Conservation (phyloP, 2,888 invertebrate species). For the Epinotia ramella region DNA sequence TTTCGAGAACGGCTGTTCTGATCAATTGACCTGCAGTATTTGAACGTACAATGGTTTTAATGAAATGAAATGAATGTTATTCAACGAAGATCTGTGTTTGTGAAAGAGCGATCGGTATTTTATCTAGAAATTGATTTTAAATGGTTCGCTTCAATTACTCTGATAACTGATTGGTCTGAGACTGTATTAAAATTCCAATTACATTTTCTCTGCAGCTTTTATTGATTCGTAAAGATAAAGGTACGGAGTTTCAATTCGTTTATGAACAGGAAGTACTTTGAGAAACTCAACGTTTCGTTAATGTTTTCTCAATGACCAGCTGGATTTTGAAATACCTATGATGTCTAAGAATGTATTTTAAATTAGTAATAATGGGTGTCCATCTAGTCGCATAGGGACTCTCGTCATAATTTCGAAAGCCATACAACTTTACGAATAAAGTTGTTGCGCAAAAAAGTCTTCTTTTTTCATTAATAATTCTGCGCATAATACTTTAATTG, state of each 20-base stretch:
- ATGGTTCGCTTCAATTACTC: slow-evolving; percentile 3
- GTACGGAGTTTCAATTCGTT: background rate
- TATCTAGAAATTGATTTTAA: slow-evolving; percentile 15
- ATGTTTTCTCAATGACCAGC: too few species aligned
- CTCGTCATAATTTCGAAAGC: too few species aligned
- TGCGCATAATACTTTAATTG: too few species aligned
- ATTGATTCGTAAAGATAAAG: background rate
- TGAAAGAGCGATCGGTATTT: background rate
- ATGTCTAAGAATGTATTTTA: too few species aligned
- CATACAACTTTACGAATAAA: too few species aligned
- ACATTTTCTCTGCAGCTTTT: background rate
- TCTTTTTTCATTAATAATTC: too few species aligned
- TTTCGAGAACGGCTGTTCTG: background rate
- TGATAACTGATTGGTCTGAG: slow-evolving; percentile 6
- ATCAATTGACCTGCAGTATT: background rate
- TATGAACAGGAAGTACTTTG: background rate
- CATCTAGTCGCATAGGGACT: too few species aligned
- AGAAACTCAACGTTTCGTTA: too few species aligned
- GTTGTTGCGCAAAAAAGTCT: too few species aligned
- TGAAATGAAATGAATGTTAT: background rate
- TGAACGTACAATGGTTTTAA: background rate
- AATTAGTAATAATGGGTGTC: too few species aligned
- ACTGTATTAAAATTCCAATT: background rate
- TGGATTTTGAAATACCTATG: too few species aligned
- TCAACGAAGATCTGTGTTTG: background rate